These are phyloP conservation scores for Synanthedon andrenaeformis DNA, from an alignment of 2,888 invertebrate genomes.

Conservation along the genomic window DNA sequence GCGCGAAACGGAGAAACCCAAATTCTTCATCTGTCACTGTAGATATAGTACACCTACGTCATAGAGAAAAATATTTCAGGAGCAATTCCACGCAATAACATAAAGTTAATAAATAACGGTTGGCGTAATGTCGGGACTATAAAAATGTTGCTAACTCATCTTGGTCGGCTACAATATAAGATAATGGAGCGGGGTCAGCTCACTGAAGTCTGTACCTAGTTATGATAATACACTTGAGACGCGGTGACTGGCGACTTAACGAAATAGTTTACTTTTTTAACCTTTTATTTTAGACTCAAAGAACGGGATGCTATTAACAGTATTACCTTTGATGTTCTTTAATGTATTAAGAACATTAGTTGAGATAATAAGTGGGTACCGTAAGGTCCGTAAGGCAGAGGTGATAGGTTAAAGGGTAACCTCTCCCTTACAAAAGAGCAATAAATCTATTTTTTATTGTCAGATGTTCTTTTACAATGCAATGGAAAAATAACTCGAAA, in stretches of 20 bases:
- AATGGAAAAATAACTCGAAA: too few relatives aligned
- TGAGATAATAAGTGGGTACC: too few relatives aligned
- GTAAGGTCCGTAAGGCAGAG: too few relatives aligned
- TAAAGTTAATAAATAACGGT: slow-evolving; percentile 23
- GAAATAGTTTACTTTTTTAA: neutral
- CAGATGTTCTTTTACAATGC: too few relatives aligned
- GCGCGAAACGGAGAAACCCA: neutral
- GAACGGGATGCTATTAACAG: too few relatives aligned
- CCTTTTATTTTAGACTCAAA: neutral
- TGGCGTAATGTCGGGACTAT: slow-evolving; percentile 15
- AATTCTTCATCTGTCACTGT: slow-evolving; percentile 5
- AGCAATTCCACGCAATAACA: slow-evolving; percentile 14
- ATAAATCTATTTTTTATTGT: too few relatives aligned
- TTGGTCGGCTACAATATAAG: slow-evolving; percentile 28
- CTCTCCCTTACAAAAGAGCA: too few relatives aligned
- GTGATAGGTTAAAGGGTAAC: too few relatives aligned
- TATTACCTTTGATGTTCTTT: too few relatives aligned
- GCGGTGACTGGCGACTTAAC: slow-evolving; percentile 10
- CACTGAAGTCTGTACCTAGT: slow-evolving; percentile 39
- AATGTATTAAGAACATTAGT: too few relatives aligned
- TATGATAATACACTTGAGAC: slow-evolving; percentile 40
- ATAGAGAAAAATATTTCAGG: slow-evolving; percentile 4
- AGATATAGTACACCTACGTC: slow-evolving; percentile 11
- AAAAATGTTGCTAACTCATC: slow-evolving; percentile 42
- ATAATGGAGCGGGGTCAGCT: slow-evolving; percentile 37